Evolutionary conservation across 2,888 invertebrate species (phyloP), one percentile per base, ranked within the genome.

Genomic region (Limenitis camilla): DNA sequence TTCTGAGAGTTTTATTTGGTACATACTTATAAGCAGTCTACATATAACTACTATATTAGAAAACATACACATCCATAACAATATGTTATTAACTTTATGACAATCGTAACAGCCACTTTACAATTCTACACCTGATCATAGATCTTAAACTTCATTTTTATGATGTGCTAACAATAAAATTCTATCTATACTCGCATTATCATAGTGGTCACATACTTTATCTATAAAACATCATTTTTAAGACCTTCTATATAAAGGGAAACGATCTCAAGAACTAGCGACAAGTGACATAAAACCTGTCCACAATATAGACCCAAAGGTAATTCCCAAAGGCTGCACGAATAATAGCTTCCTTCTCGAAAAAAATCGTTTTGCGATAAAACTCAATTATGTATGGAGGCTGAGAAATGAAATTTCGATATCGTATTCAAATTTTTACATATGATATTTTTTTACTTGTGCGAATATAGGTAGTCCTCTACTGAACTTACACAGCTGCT

Each of bases 241-340:
- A 45, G 6, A 30, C 11, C 10, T 36, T 38, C 27, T 31, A 39
- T 6, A n/a, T 19, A 49, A 42, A 19, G 11, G 19, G 19, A 19
- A 19, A 19, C 19, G 19, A 19, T 3, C 19, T 3, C 19, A 19
- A 19, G 19, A 2, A 19, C 19, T 31, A 31, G n/a, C 32, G 7
- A 31, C 1, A 31, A 27, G 31, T 47, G 31, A 39, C n/a, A 39
- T 38, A 19, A 19, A 39, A 46, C 19, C 38, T 46, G 19, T 39
- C 7, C 28, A 10, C 28, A 35, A 19, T 31, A 6, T 42, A 45
- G 40, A 19, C 61, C 57, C 55, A 59, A 64, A 64, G 58, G 62
- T 62, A 69, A 74, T 72, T 73, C 71, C 74, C 72, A 45, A 56
- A 69, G 71, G 71, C 62, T 39, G 62, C 58, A 58, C 53, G 65